Evolutionary conservation across 2,888 invertebrate genomes (phyloP).

Genomic region (Vanessa cardui): DNA sequence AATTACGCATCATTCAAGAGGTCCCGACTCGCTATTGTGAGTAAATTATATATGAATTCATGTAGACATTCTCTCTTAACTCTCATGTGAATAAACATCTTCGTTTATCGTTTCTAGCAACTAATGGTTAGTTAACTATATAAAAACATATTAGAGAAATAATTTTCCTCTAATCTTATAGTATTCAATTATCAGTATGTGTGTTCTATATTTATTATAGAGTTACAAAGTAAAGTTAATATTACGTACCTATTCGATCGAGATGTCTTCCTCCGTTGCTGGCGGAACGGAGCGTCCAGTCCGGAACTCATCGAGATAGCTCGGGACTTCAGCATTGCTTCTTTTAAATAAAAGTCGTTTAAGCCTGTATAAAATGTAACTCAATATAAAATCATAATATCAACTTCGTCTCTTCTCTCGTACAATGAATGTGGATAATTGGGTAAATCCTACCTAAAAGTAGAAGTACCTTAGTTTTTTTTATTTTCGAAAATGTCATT

Average conservation of each 20-base stretch:
- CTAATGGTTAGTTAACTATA: background rate
- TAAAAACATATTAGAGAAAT: too few relatives aligned
- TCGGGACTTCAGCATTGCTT: constrained; percentile 62
- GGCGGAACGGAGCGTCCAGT: constrained; percentile 61
- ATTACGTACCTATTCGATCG: constrained; percentile 64
- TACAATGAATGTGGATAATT: too few relatives aligned
- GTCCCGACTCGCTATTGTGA: background rate
- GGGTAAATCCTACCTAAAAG: too few relatives aligned
- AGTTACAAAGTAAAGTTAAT: too few relatives aligned
- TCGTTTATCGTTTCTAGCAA: background rate
- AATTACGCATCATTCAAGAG: constrained; percentile 15
- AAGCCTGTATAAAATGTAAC: constrained; percentile 53
- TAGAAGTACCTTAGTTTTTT: too few relatives aligned
- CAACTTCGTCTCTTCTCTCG: too few relatives aligned
- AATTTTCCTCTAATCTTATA: too few relatives aligned
- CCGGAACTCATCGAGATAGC: constrained; percentile 78
- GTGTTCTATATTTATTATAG: too few relatives aligned
- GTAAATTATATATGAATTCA: background rate
- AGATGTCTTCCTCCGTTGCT: constrained; percentile 56
- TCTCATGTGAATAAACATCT: background rate
- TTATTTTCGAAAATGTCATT: too few relatives aligned
- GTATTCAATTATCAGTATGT: too few relatives aligned
- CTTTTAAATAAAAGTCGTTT: constrained; percentile 57
- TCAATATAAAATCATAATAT: background rate
- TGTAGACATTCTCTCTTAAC: background rate